Percentiles rank a stretch among this genome's conserved stretches.
phyloP scores from a whole-genome alignment of 2,113 vertebrate species.

The Melanerpes formicivorus region DNA sequence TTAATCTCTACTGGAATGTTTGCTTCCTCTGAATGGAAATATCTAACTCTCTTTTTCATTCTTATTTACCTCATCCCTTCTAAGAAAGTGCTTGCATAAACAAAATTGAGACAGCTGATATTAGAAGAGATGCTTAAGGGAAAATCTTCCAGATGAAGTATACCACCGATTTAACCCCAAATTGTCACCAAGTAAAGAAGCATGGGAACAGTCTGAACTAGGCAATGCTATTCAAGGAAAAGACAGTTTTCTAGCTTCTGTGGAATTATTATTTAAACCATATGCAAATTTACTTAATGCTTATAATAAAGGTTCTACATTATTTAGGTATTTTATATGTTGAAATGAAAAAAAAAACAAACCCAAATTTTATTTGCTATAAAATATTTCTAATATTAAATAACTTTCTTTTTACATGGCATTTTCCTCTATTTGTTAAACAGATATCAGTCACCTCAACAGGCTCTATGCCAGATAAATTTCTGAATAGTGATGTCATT shows the following conservation, averaged over 20 bases:
- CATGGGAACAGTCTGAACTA: neutral
- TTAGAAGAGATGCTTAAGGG: neutral
- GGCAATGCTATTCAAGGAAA: neutral
- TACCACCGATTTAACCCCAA: neutral
- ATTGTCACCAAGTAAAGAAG: neutral
- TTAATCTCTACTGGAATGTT: conserved; percentile 15
- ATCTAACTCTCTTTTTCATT: neutral
- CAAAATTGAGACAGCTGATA: neutral
- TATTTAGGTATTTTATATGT: neutral
- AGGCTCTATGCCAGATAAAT: neutral
- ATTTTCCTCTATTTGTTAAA: neutral
- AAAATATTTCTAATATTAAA: neutral
- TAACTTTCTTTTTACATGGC: neutral
- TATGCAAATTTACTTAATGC: neutral
- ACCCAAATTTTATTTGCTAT: neutral
- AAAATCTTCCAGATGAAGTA: conserved; percentile 1
- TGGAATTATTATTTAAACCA: neutral
- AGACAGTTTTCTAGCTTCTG: neutral
- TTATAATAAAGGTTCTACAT: neutral
- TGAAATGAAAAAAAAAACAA: neutral
- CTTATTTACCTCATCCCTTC: neutral
- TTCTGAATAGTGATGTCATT: neutral
- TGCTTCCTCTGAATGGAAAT: neutral
- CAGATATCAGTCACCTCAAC: neutral
- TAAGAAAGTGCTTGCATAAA: neutral